Evolutionary conservation across 2,888 invertebrate species (phyloP).

Genomic region (Caradrina kadenii): DNA sequence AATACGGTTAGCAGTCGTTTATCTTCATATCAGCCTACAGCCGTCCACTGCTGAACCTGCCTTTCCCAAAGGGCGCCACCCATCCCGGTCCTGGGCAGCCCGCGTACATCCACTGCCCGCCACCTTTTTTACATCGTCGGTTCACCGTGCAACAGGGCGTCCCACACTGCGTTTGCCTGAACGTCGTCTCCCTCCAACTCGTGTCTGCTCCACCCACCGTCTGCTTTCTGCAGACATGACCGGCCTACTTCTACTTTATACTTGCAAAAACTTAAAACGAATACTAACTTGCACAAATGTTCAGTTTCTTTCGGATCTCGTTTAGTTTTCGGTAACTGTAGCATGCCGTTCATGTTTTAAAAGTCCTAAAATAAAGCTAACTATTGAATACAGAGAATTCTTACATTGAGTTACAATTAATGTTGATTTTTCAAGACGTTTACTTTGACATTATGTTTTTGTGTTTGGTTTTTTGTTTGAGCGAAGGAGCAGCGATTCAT

Average conservation of each 20-base stretch:
- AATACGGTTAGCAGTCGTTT: no score
- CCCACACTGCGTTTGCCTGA: no score
- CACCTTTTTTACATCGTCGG: no score
- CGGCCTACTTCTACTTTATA: background rate
- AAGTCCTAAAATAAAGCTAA: conserved; percentile 4
- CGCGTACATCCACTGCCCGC: no score
- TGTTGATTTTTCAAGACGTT: background rate
- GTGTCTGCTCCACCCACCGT: no score
- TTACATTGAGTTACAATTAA: background rate
- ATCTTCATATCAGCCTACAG: no score
- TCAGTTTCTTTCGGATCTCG: conserved; percentile 66
- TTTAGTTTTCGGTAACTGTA: conserved; percentile 70
- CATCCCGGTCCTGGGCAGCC: no score
- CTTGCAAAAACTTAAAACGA: background rate
- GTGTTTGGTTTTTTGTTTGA: background rate
- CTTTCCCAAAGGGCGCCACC: no score
- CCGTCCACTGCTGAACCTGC: no score
- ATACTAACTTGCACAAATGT: conserved; percentile 72
- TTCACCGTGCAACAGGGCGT: no score
- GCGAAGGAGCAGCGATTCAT: background rate
- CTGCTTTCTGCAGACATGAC: no score
- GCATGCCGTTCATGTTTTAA: conserved; percentile 56
- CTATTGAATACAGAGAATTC: background rate
- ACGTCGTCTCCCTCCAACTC: no score
- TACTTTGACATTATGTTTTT: conserved; percentile 25